Base-by-base conservation (phyloP, 2,113 vertebrate genomes). In the Lates calcarifer region DNA sequence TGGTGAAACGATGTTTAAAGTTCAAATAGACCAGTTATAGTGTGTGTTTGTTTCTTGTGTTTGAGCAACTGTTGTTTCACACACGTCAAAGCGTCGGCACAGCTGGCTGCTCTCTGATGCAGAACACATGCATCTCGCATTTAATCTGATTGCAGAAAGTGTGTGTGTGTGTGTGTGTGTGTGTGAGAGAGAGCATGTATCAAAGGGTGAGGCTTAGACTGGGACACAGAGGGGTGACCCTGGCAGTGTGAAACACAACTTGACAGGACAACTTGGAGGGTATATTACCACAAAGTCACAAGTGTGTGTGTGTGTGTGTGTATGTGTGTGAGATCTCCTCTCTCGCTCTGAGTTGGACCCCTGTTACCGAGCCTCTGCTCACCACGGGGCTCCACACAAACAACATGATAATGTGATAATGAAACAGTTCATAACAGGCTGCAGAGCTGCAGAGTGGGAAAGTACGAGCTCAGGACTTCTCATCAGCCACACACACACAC, bases 211-310 rank as follows among this genome's bases (percentile, higher is more conserved):
- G 33, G 62, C 77, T 89, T 47, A 83, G 10, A 68, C 57, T 5
- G 22, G 61, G 66, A 77, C 74, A 87, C 45, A 74, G 78, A 74
- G 72, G 72, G 57, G 64, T 26, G 67, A 85, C 67, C 82, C 71
- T 28, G 64, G 51, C 71, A 68, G 61, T 84, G 88, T 93, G 89
- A 92, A 91, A 92, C 53, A 43, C 63, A 84, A 87, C 35, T 28
- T 84, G 93, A 92, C 90, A 90, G 87, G 85, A 83, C 86, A 79
- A 81, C 87, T 81, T 86, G 51, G 85, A 87, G 76, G 47, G 51
- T 81, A 83, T 88, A 86, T 88, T 67, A 90, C 82, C 74, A 87
- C 74, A 82, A 62, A 82, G 74, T 75, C 60, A 75, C 60, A 29
- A 39, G 17, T 60, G 18, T 33, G 22, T 63, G 63, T 78, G 57